Conservation (phyloP, 37 sponge, comb jelly and placozoan species). For the Spongilla lacustris region DNA sequence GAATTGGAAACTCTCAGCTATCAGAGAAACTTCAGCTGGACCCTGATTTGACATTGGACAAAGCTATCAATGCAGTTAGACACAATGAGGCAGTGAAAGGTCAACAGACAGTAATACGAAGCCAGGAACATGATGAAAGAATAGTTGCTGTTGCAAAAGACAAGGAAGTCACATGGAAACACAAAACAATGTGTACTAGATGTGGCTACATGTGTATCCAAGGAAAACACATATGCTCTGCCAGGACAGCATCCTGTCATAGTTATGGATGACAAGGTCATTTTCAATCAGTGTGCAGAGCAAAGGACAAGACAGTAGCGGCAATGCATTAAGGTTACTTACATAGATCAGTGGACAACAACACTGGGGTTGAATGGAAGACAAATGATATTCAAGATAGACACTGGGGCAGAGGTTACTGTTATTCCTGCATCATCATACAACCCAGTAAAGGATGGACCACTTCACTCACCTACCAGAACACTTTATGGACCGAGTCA, state of each 20-base stretch:
- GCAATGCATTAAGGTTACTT: neutral
- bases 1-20: neutral
- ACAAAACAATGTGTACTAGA: neutral
- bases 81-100: too few relatives aligned
- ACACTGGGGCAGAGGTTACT: conserved; percentile 28
- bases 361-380: neutral
- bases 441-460: neutral
- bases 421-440: neutral
- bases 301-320: neutral
- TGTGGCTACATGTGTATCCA: neutral
- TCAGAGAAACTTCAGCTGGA: conserved; percentile 10
- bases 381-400: conserved; percentile 6
- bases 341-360: neutral
- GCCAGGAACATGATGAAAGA: too few relatives aligned
- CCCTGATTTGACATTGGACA: neutral
- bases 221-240: neutral
- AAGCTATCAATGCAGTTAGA: too few relatives aligned
- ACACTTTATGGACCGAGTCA: neutral
- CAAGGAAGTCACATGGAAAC: neutral
- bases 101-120: too few relatives aligned
- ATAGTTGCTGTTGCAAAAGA: neutral
- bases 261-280: neutral
- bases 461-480: neutral
- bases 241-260: neutral
- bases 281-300: conserved; percentile 2